phyloP scores from a whole-genome alignment of 2,113 vertebrate species.

The Larimichthys crocea region DNA sequence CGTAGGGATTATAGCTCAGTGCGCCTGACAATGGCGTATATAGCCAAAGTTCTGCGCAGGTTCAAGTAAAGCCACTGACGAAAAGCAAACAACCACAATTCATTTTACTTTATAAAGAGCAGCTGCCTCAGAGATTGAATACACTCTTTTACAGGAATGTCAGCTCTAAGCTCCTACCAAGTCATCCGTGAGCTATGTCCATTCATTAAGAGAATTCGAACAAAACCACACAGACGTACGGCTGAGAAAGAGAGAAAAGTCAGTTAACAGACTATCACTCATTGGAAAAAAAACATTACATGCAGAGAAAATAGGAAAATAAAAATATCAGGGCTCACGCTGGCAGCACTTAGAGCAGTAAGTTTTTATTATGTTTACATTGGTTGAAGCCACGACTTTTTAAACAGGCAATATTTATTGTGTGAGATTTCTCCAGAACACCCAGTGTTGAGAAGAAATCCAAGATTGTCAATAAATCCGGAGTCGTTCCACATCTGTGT shows the following conservation, averaged over 20 bases:
- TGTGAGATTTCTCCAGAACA: constrained; percentile 60
- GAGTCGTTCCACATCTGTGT: constrained; percentile 58
- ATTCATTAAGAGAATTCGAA: constrained; percentile 54
- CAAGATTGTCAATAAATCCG: constrained; percentile 67
- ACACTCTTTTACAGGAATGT: constrained; percentile 51
- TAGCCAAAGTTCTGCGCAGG: constrained; percentile 35
- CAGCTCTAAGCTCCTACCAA: constrained; percentile 44
- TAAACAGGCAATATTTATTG: constrained; percentile 57
- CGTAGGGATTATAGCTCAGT: constrained; percentile 44
- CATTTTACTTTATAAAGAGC: constrained; percentile 49
- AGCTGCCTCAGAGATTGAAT: constrained; percentile 51
- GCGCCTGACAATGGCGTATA: constrained; percentile 53
- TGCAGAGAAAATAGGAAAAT: constrained; percentile 44
- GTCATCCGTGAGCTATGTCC: constrained; percentile 58
- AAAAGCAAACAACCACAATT: constrained; percentile 61
- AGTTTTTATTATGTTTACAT: constrained; percentile 72
- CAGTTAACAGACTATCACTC: constrained; percentile 41
- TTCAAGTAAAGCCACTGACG: constrained; percentile 61
- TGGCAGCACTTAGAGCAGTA: constrained; percentile 25
- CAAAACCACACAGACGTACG: constrained; percentile 60
- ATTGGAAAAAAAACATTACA: constrained; percentile 32
- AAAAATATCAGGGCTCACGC: constrained; percentile 41
- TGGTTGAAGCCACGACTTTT: constrained; percentile 66
- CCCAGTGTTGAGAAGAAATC: constrained; percentile 59
- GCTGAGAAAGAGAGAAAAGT: constrained; percentile 17